These are phyloP conservation scores for Butorides virescens DNA, from an alignment of 2,113 vertebrate species.

Conservation along the genomic window DNA sequence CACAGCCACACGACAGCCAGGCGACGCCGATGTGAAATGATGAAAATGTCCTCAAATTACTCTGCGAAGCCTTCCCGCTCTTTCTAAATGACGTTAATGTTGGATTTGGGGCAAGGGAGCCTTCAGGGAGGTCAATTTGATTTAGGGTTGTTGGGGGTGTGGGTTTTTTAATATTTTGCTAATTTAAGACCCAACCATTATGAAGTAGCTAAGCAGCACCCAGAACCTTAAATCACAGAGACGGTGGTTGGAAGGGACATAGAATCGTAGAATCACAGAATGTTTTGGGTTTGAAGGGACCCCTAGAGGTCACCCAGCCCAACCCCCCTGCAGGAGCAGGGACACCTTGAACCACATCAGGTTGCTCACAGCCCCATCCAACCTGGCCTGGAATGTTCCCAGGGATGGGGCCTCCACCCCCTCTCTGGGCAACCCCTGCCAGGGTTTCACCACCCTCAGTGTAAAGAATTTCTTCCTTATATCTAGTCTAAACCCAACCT, in stretches of 20 bases:
- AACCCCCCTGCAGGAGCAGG: too few species aligned
- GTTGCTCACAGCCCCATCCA: too few species aligned
- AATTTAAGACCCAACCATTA: neutral
- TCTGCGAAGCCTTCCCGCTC: neutral
- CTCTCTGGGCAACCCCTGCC: too few species aligned
- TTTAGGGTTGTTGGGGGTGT: neutral
- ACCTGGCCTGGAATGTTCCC: too few species aligned
- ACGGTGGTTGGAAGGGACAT: neutral
- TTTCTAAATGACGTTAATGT: neutral
- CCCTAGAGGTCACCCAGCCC: too few species aligned
- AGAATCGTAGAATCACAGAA: too few species aligned
- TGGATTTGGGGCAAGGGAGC: fast-evolving
- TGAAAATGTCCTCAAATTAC: neutral
- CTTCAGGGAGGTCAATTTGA: neutral
- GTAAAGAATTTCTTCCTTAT: too few species aligned
- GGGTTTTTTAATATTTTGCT: neutral
- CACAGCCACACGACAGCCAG: neutral
- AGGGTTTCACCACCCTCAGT: too few species aligned
- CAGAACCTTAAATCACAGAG: neutral
- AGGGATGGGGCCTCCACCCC: too few species aligned
- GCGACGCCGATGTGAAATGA: fast-evolving
- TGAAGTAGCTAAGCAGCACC: neutral
- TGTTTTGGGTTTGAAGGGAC: too few species aligned
- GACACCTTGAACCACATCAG: too few species aligned
- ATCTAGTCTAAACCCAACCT: too few species aligned